phyloP scores from a whole-genome alignment of 2,797 vertebrate species.

The Mormyrus hasselquistii region DNA sequence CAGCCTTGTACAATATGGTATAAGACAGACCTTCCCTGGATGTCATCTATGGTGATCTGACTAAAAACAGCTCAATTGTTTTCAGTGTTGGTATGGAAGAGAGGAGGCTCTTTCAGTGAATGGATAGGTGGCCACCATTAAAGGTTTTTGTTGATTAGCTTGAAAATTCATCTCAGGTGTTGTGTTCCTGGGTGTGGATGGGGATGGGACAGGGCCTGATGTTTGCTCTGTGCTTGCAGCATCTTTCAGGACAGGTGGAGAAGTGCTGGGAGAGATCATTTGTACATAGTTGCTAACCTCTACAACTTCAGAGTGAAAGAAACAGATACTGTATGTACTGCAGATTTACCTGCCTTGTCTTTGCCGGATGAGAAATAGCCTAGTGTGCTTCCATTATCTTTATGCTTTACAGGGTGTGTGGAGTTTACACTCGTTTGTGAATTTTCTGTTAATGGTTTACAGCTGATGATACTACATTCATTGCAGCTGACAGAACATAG shows the following conservation, averaged over 20 bases:
- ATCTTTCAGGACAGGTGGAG: not conserved
- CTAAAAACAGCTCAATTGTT: conserved; percentile 6
- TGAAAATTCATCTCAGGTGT: conserved; percentile 27
- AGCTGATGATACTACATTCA: not conserved
- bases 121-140: not conserved
- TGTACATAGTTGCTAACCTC: conserved; percentile 22
- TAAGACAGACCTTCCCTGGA: not conserved
- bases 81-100: conserved; percentile 12
- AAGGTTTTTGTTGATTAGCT: conserved; percentile 16
- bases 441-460: not conserved
- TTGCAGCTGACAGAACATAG: not conserved
- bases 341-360: not conserved
- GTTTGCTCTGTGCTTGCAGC: conserved; percentile 23
- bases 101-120: not conserved
- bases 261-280: conserved; percentile 17
- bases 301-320: not conserved
- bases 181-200: conserved; percentile 5
- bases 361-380: not conserved
- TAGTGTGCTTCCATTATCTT: not conserved
- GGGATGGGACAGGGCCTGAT: conserved; percentile 16
- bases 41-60: conserved; percentile 1
- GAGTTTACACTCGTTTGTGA: not conserved
- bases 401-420: not conserved
- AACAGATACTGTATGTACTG: not conserved
- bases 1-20: conserved; percentile 8